These are phyloP conservation scores for Pteromalus puparum DNA, from an alignment of 1,140 invertebrate genomes.

Conservation along the genomic window DNA sequence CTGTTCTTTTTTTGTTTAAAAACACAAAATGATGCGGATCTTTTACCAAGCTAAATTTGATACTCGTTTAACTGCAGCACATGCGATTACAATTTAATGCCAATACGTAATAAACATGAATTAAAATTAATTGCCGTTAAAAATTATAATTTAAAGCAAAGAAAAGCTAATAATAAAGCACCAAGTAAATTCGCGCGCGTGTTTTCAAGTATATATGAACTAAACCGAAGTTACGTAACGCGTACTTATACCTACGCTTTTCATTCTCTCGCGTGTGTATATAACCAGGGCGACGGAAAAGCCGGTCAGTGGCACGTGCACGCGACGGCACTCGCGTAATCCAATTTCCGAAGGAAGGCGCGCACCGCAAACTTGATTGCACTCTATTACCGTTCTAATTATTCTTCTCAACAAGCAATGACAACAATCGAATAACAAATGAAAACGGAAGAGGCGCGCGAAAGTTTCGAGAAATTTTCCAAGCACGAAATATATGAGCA, in stretches of 20 bases:
- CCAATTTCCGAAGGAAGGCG: constrained; percentile 28
- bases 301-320: constrained; percentile 41
- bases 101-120: too few relatives aligned
- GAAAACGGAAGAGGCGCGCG: too few relatives aligned
- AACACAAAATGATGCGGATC: not conserved
- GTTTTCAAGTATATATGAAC: not conserved
- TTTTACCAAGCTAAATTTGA: too few relatives aligned
- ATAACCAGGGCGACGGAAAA: constrained; percentile 6
- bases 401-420: too few relatives aligned
- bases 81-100: too few relatives aligned
- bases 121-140: not conserved
- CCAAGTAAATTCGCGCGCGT: not conserved
- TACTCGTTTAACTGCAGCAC: too few relatives aligned
- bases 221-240: constrained; percentile 8
- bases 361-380: too few relatives aligned
- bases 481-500: not conserved
- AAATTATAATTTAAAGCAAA: not conserved
- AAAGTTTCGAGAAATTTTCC: too few relatives aligned
- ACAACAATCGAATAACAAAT: too few relatives aligned
- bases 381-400: too few relatives aligned
- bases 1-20: not conserved
- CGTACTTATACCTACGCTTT: not conserved
- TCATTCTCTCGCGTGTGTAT: not conserved
- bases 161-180: not conserved
- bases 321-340: constrained; percentile 34